A percentile compares a stretch with the other conserved stretches of the same genome.
These are phyloP conservation scores for Ormyrus thymus DNA, from an alignment of 2,888 invertebrate genomes.

Conservation along the genomic window DNA sequence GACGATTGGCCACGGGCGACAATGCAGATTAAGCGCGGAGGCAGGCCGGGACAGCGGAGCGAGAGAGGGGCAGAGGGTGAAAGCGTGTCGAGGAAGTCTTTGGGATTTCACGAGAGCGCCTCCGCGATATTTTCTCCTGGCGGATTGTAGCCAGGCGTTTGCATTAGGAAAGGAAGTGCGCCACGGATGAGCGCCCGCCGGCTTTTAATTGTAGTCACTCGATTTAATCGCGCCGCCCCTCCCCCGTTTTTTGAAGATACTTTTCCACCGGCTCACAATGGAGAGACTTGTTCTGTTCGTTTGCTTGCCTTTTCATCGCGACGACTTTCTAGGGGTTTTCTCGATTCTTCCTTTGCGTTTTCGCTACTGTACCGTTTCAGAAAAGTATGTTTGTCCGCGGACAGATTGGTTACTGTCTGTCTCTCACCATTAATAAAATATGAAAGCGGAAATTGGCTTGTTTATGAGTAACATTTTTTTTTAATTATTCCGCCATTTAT, in stretches of 20 bases:
- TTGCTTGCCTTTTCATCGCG: neutral
- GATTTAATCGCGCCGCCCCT: conserved; percentile 28
- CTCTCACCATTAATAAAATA: too few species aligned
- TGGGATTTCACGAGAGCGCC: conserved; percentile 24
- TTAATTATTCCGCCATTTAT: too few species aligned
- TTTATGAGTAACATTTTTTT: too few species aligned
- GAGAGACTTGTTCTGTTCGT: neutral
- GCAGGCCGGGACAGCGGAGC: neutral
- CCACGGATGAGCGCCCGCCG: conserved; percentile 34
- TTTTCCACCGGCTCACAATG: neutral
- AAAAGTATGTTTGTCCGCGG: too few species aligned
- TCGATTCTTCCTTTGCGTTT: neutral
- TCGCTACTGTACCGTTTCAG: too few species aligned
- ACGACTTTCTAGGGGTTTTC: conserved; percentile 4
- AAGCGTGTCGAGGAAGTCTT: conserved; percentile 57
- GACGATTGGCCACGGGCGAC: conserved; percentile 41
- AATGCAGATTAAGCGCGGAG: conserved; percentile 44
- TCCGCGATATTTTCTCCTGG: conserved; percentile 1
- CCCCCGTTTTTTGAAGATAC: neutral
- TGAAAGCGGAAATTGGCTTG: too few species aligned
- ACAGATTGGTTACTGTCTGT: too few species aligned
- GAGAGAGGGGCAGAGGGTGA: conserved; percentile 46
- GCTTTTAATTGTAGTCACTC: conserved; percentile 45
- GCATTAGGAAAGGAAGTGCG: conserved; percentile 27
- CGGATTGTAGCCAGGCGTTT: neutral